Evolutionary conservation across 2,113 vertebrate genomes (phyloP).

Genomic region (Gulo gulo): DNA sequence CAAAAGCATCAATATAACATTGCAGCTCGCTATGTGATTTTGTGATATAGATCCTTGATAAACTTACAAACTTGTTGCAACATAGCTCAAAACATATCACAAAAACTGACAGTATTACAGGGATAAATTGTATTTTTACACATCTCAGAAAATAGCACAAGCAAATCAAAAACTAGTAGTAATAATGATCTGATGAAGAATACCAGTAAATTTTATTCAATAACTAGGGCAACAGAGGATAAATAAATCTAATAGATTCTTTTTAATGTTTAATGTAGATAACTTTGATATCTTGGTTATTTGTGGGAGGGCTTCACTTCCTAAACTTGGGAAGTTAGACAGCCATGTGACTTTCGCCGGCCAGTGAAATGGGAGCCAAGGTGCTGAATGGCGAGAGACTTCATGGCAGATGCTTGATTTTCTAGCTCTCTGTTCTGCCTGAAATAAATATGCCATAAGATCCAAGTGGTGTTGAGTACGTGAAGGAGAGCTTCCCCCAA

Average conservation of each 20-base stretch:
- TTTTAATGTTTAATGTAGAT: neutral
- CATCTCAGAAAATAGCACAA: neutral
- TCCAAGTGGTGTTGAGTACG: neutral
- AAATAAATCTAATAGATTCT: neutral
- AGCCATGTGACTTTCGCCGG: neutral
- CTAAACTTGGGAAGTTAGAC: neutral
- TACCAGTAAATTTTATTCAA: neutral
- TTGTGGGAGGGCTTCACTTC: neutral
- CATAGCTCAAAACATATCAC: neutral
- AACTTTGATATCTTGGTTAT: neutral
- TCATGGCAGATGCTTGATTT: neutral
- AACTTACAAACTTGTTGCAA: neutral
- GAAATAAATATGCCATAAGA: neutral
- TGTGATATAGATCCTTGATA: neutral
- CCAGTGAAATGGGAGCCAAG: neutral
- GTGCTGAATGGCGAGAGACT: too few relatives aligned
- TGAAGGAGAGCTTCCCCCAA: neutral
- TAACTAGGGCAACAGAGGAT: neutral
- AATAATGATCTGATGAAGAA: neutral
- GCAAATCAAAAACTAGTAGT: neutral
- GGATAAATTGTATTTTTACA: neutral
- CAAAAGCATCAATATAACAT: neutral
- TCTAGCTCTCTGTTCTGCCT: neutral
- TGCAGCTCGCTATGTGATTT: neutral
- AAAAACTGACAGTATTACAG: neutral